Evolutionary conservation across 2,797 vertebrate genomes (phyloP), one percentile per base, ranked within the genome.

Genomic region (Arctocebus calabarensis): DNA sequence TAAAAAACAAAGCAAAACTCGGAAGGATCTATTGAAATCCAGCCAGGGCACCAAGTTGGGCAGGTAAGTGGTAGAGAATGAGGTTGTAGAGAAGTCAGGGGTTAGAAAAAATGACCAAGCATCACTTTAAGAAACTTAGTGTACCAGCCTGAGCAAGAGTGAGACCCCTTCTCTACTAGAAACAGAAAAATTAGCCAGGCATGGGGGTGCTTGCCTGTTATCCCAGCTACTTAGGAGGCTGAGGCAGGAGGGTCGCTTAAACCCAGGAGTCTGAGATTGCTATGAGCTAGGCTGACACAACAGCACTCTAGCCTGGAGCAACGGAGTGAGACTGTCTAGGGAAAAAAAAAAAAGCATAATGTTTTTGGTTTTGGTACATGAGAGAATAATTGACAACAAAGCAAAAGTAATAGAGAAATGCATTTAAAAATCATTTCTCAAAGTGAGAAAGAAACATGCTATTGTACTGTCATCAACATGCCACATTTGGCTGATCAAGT

Each of bases 71-170:
- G 66, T 84, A 95, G 48, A 81, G 55, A 91, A 91, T 1, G 19
- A 25, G 48, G 16, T 68, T 55, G 0, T n/a, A 37, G 52, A 14
- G 71, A 77, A 88, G 29, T 75, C 19, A 68, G 22, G n/a, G 32
- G 19, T 78, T 73, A 17, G 40, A 25, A 68, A 96, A 43, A 91
- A 96, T 64, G 20, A 55, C 52, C 48, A 62, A 2, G 57, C 2
- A 52, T 64, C n/a, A 66, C 79, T 86, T 74, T 71, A 95, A 81
- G 79, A 94, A 95, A 34, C 55, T 91, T 29, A 78, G 19, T 13
- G 22, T 16, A 0, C 57, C 14, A 52, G 3, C 14, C 14, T 52
- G 48, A 52, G 48, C 48, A 16, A 52, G 48, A 52, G 48, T 14
- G 48, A 52, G 48, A 48, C 48, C 48, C 48, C 48, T 52, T 52